These are phyloP conservation scores for Cyphomyrmex costatus DNA, from an alignment of 1,140 invertebrate genomes.

Conservation along the genomic window DNA sequence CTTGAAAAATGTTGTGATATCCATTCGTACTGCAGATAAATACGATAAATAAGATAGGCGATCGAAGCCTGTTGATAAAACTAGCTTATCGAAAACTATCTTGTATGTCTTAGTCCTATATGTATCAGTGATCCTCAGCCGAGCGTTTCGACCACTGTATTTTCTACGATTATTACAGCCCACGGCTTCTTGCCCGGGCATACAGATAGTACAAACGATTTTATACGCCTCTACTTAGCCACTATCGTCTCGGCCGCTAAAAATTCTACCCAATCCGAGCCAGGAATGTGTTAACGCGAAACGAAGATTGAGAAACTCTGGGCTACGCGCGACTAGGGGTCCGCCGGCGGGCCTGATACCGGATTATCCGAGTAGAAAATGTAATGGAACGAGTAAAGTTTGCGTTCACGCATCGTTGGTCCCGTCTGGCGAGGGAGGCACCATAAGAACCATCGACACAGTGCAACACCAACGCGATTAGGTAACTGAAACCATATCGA, in stretches of 20 bases:
- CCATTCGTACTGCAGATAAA: not conserved
- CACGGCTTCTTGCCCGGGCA: not conserved
- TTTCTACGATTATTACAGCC: slow-evolving; percentile 15
- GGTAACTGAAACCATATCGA: slow-evolving; percentile 78
- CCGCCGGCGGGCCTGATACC: slow-evolving; percentile 52
- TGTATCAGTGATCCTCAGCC: slow-evolving; percentile 50
- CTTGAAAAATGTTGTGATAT: not conserved
- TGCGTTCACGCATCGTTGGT: slow-evolving; percentile 79
- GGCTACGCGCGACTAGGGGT: slow-evolving; percentile 16
- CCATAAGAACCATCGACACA: slow-evolving; percentile 60
- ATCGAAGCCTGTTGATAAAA: slow-evolving; percentile 33
- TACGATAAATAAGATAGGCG: slow-evolving; percentile 35
- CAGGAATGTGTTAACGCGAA: slow-evolving; percentile 22
- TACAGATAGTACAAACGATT: slow-evolving; percentile 19
- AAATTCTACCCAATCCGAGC: not conserved
- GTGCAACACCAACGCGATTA: slow-evolving; percentile 74
- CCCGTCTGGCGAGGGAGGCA: slow-evolving; percentile 64
- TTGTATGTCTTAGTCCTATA: not conserved
- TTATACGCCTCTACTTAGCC: slow-evolving; percentile 37
- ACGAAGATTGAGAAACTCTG: slow-evolving; percentile 55
- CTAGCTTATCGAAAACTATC: slow-evolving; percentile 26
- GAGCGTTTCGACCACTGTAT: slow-evolving; percentile 4
- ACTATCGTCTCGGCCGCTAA: slow-evolving; percentile 19
- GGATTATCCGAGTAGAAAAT: slow-evolving; percentile 75
- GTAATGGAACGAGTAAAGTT: slow-evolving; percentile 77